A percentile compares a stretch with the other conserved stretches of the same genome.
These are phyloP conservation scores for Alentia gelatinosa DNA, from an alignment of 2,888 invertebrate species.

Conservation along the genomic window DNA sequence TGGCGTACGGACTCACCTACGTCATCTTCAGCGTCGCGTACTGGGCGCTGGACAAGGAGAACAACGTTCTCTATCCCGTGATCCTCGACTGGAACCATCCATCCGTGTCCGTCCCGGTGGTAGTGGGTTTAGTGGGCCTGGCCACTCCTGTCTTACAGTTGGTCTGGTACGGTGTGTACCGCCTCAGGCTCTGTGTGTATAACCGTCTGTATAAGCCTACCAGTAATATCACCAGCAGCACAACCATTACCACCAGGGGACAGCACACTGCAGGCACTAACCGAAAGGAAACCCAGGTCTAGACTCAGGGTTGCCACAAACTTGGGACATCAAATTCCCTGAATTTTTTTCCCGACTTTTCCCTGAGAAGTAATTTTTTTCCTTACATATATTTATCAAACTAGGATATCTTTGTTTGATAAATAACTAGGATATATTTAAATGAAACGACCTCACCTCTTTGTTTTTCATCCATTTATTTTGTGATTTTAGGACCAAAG, in stretches of 20 bases:
- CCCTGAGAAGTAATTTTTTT: too few relatives aligned
- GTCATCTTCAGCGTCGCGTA: slow-evolving; percentile 53
- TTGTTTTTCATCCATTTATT: too few relatives aligned
- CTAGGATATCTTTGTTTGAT: too few relatives aligned
- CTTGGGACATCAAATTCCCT: too few relatives aligned
- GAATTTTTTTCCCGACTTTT: too few relatives aligned
- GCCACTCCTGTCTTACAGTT: slow-evolving; percentile 42
- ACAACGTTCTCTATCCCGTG: slow-evolving; percentile 58
- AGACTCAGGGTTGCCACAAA: too few relatives aligned
- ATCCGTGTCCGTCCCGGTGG: background rate
- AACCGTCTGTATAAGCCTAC: background rate
- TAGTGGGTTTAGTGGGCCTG: background rate
- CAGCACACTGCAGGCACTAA: background rate
- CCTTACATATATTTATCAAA: too few relatives aligned
- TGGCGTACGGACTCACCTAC: slow-evolving; percentile 54
- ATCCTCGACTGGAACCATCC: slow-evolving; percentile 60
- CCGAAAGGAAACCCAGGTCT: slow-evolving; percentile 7
- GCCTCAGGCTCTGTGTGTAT: slow-evolving; percentile 23
- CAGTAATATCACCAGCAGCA: background rate
- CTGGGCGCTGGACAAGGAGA: slow-evolving; percentile 52
- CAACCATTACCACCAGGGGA: background rate
- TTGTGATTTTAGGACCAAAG: too few relatives aligned
- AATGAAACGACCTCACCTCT: too few relatives aligned
- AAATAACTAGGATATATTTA: too few relatives aligned
- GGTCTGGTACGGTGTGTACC: slow-evolving; percentile 35